Evolutionary conservation across 2,888 invertebrate genomes (phyloP), one percentile per base, ranked within the genome.

Genomic region (Epinotia demarniana): DNA sequence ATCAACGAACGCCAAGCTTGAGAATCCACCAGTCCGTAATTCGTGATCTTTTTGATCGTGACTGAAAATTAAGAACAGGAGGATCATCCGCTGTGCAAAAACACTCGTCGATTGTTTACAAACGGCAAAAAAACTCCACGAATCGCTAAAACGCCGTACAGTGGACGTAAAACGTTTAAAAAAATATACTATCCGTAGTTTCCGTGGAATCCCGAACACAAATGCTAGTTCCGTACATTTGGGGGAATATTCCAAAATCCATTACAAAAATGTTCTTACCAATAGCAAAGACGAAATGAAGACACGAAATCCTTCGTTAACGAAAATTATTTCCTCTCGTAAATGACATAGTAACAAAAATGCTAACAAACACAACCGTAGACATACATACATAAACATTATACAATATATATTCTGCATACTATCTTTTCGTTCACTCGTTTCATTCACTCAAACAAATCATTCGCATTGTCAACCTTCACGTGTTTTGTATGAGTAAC

Each of bases 311-410:
- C 79, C 82, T 83, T 81, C 81, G 80, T 81, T 81, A 90, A 89
- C 89, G 84, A 87, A 90, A 90, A 89, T 83, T 79, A 73, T 77
- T 77, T 86, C 82, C 83, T 88, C 87, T 82, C 82, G 79, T 86
- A 87, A 88, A 87, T 83, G 84, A 86, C 86, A 84, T 87, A 84
- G 85, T 88, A 90, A 90, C 87, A 90, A 90, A 90, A 86, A 88
- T 85, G 86, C 86, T 84, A 85, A 88, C 86, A 88, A 88, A 90
- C 88, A 90, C 90, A 91, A 91, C 90, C 91, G 73, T 88, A 84
- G 82, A 86, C 85, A 85, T 81, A 84, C 79, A 69, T 75, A 70
- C 79, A 69, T 75, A 75, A 68, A 69, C 58, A 60, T 69, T 46
- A 69, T 69, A 69, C 58, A 60, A 69, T 69, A 69, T 68, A 74